phyloP scores from a whole-genome alignment of 2,888 invertebrate genomes.

The Lamellibrachia satsuma region DNA sequence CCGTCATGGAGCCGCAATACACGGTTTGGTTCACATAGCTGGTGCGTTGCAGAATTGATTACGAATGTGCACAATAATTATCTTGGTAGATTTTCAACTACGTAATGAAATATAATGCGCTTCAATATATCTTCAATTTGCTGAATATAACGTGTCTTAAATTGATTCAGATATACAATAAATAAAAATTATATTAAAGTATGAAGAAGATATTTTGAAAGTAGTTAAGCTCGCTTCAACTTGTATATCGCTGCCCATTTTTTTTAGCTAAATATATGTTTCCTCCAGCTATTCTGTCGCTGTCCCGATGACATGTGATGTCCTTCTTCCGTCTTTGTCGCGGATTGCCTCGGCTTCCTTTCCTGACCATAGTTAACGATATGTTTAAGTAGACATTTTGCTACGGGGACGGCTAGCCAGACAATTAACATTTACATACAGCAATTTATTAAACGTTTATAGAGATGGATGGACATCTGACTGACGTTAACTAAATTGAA shows the following conservation, averaged over 20 bases:
- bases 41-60: background rate
- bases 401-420: too few species aligned
- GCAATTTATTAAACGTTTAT: background rate
- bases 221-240: background rate
- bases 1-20: background rate
- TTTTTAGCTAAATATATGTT: too few species aligned
- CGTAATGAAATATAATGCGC: background rate
- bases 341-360: too few species aligned
- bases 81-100: background rate
- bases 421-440: background rate
- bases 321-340: too few species aligned
- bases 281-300: too few species aligned
- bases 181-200: background rate
- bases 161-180: background rate
- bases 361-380: too few species aligned
- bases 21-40: background rate
- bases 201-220: background rate
- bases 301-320: too few species aligned
- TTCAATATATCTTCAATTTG: background rate
- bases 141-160: background rate
- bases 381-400: too few species aligned
- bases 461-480: background rate
- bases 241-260: too few species aligned
- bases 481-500: background rate
- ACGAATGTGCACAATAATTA: background rate